These are phyloP conservation scores for Chelonoidis abingdonii DNA, from an alignment of 2,113 vertebrate species.

Conservation along the genomic window DNA sequence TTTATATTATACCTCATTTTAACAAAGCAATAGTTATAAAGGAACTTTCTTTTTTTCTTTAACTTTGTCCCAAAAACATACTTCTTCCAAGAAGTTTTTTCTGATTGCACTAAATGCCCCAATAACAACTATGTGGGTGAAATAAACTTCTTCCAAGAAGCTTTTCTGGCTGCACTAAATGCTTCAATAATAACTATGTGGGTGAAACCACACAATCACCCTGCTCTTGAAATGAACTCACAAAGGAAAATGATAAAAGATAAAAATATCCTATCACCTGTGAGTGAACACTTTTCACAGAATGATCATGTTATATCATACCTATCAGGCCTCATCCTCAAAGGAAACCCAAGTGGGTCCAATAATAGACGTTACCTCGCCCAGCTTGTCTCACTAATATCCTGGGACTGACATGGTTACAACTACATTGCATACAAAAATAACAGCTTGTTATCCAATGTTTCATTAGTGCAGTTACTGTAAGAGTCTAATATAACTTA, in stretches of 20 bases:
- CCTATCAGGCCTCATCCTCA: too few relatives aligned
- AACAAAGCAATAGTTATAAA: background rate
- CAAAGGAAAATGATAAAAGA: background rate
- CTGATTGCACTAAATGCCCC: background rate
- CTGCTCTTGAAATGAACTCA: background rate
- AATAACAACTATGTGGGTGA: background rate
- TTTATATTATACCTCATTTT: background rate
- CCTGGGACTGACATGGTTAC: too few relatives aligned
- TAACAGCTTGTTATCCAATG: background rate
- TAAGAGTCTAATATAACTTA: background rate
- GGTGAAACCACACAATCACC: background rate
- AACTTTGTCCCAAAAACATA: background rate
- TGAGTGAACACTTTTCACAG: too few relatives aligned
- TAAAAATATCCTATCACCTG: too few relatives aligned
- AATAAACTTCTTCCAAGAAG: background rate
- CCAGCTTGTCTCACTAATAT: too few relatives aligned
- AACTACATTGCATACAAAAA: background rate
- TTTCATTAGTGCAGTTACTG: fast-evolving
- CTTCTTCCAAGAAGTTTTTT: background rate
- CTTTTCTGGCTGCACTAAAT: background rate
- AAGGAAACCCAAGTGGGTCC: too few relatives aligned
- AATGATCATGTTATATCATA: too few relatives aligned
- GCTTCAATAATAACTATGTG: background rate
- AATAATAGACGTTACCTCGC: too few relatives aligned
- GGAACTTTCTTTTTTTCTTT: conserved; percentile 10